These are phyloP conservation scores for Meliscaeva auricollis DNA, from an alignment of 2,888 invertebrate species.

Conservation along the genomic window DNA sequence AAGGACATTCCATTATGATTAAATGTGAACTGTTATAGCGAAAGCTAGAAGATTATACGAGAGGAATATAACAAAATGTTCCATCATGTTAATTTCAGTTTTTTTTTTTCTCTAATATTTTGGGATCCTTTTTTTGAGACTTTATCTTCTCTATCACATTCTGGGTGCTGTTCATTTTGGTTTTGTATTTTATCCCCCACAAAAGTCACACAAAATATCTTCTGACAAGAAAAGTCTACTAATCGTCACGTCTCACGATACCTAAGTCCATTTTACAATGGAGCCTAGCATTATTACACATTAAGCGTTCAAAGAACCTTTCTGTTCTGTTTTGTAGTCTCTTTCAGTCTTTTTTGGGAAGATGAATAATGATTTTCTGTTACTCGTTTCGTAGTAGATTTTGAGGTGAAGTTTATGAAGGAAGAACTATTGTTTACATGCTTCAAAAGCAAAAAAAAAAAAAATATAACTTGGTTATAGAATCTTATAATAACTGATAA, in stretches of 20 bases:
- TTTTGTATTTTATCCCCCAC: conserved; percentile 48
- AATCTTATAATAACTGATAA: too few species aligned
- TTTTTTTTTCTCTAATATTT: conserved; percentile 40
- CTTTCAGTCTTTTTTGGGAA: conserved; percentile 13
- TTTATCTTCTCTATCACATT: conserved; percentile 44
- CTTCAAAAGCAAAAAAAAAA: too few species aligned
- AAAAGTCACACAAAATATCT: conserved; percentile 28
- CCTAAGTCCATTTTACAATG: conserved; percentile 57
- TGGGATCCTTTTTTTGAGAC: neutral
- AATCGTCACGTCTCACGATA: conserved; percentile 67
- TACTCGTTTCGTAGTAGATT: conserved; percentile 37
- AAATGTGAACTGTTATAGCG: conserved; percentile 52
- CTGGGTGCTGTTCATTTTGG: conserved; percentile 19
- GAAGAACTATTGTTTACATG: too few species aligned
- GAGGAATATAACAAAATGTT: conserved; percentile 19
- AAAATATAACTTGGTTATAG: too few species aligned
- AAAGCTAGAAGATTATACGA: neutral
- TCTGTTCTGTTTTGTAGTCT: neutral
- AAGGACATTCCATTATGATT: conserved; percentile 67
- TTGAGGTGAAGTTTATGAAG: too few species aligned
- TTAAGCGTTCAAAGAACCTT: neutral
- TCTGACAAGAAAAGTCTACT: conserved; percentile 41
- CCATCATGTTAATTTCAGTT: conserved; percentile 56
- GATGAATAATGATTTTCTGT: conserved; percentile 70
- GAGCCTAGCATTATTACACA: conserved; percentile 10